Evolutionary conservation across 2,113 vertebrate species (phyloP).

Genomic region (Nycticryphes semicollaris): DNA sequence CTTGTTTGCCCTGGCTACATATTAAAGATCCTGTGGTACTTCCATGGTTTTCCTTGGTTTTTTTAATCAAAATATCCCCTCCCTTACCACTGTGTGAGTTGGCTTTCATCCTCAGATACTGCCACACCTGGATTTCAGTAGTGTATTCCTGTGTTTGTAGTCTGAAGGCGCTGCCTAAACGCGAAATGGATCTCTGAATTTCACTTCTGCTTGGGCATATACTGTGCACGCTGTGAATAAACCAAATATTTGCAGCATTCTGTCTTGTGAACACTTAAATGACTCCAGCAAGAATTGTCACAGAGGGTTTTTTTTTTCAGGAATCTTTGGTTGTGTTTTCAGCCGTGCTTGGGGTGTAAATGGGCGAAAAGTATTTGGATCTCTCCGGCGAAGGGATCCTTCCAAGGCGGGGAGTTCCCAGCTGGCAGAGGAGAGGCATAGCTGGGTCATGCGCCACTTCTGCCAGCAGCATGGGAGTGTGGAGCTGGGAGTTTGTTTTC

Average conservation of each 20-base stretch:
- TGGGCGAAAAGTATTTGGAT: slow-evolving; percentile 5
- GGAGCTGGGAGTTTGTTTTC: not conserved
- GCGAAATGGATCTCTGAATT: not conserved
- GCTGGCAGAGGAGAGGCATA: slow-evolving; percentile 25
- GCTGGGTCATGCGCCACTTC: slow-evolving; percentile 16
- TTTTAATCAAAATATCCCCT: slow-evolving; percentile 31
- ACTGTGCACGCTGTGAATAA: not conserved
- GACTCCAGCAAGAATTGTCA: not conserved
- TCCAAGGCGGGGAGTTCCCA: slow-evolving; percentile 39
- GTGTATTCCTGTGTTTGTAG: not conserved
- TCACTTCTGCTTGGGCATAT: not conserved
- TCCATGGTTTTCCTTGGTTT: slow-evolving; percentile 40
- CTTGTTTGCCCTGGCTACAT: slow-evolving; percentile 45
- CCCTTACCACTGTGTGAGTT: not conserved
- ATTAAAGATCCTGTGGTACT: slow-evolving; percentile 32
- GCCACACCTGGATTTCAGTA: slow-evolving; percentile 30
- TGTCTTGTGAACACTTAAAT: not conserved
- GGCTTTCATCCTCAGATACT: slow-evolving; percentile 12
- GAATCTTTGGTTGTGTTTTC: not conserved
- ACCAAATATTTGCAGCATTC: not conserved
- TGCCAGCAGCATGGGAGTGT: not conserved
- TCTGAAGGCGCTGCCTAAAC: not conserved
- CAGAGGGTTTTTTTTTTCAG: not conserved
- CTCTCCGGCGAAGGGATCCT: not conserved
- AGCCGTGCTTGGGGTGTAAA: not conserved